A percentile compares a stretch with the other conserved stretches of the same genome.
Evolutionary conservation across 2,888 invertebrate genomes (phyloP).

Genomic region (Bedellia somnulentella): DNA sequence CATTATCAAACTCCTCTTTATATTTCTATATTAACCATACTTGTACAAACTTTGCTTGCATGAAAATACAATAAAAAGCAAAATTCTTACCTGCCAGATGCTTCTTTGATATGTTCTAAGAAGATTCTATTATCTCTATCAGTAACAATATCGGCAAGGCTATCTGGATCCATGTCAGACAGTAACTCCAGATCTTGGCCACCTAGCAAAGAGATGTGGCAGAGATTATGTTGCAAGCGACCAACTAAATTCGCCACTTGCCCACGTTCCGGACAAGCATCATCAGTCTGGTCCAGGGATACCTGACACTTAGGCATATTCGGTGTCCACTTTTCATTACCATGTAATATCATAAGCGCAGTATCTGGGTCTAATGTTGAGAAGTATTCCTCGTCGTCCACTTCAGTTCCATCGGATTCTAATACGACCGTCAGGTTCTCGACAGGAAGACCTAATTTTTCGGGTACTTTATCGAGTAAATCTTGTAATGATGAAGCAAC

Average conservation of each 20-base stretch:
- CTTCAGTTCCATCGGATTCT: slow-evolving; percentile 92
- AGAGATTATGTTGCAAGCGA: slow-evolving; percentile 76
- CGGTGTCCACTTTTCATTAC: slow-evolving; percentile 75
- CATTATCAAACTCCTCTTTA: too few species aligned
- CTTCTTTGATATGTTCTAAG: slow-evolving; percentile 79
- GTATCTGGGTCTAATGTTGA: slow-evolving; percentile 87
- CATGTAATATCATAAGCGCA: slow-evolving; percentile 77
- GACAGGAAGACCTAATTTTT: slow-evolving; percentile 68
- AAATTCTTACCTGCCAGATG: slow-evolving; percentile 72
- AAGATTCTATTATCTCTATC: slow-evolving; percentile 75
- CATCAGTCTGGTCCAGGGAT: slow-evolving; percentile 63
- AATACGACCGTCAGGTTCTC: slow-evolving; percentile 78
- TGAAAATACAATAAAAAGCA: too few species aligned
- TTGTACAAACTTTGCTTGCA: too few species aligned
- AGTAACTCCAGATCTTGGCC: slow-evolving; percentile 82
- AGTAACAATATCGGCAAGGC: slow-evolving; percentile 78
- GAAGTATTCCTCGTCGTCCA: slow-evolving; percentile 95
- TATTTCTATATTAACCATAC: too few species aligned
- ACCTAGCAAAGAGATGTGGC: slow-evolving; percentile 81
- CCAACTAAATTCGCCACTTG: slow-evolving; percentile 76
- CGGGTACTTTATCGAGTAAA: slow-evolving; percentile 73
- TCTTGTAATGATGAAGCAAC: slow-evolving; percentile 80
- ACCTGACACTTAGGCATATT: slow-evolving; percentile 65
- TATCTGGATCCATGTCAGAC: slow-evolving; percentile 89
- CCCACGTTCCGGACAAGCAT: slow-evolving; percentile 50